Evolutionary conservation across 2,113 vertebrate genomes (phyloP).

Genomic region (Pheucticus melanocephalus): DNA sequence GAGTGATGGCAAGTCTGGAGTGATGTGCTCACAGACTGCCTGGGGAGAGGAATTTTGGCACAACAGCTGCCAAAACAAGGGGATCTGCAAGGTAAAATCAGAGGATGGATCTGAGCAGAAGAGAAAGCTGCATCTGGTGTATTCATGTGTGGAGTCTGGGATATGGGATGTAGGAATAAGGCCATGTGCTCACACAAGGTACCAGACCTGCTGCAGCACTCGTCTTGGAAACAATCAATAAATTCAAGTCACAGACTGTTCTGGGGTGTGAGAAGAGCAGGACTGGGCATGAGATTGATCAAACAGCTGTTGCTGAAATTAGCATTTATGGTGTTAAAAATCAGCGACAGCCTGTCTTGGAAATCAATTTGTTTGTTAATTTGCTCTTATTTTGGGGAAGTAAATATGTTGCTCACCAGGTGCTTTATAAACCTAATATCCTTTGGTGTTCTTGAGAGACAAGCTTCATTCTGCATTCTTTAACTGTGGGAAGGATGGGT

Average conservation of each 20-base stretch:
- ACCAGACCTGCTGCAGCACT: not conserved
- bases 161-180: not conserved
- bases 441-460: not conserved
- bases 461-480: not conserved
- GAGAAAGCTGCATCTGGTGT: not conserved
- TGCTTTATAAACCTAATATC: not conserved
- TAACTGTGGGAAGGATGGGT: not conserved
- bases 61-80: not conserved
- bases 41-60: not conserved
- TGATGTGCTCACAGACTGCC: not conserved
- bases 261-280: not conserved
- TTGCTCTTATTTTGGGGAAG: not conserved
- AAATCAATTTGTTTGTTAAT: not conserved
- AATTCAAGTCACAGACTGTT: not conserved
- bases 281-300: not conserved
- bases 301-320: not conserved
- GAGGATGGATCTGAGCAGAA: not conserved
- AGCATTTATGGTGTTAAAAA: not conserved
- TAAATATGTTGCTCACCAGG: not conserved
- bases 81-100: not conserved
- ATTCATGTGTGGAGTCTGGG: not conserved
- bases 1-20: not conserved
- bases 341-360: not conserved
- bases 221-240: not conserved
- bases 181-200: rapidly evolving